phyloP scores from a whole-genome alignment of 2,797 vertebrate species.

The Syngnathus rostellatus region DNA sequence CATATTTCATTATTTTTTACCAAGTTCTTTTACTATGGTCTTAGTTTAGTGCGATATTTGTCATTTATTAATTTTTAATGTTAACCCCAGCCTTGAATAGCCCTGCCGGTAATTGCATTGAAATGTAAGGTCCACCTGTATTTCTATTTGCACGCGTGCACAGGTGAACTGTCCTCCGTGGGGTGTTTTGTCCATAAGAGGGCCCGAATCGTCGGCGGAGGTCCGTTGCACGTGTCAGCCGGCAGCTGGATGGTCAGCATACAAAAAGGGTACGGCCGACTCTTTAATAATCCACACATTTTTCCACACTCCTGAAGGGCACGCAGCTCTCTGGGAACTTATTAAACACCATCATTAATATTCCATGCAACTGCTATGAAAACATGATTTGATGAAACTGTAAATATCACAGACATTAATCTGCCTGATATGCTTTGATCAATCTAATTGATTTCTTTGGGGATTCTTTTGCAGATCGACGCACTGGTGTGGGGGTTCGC shows the following conservation, averaged over 20 bases:
- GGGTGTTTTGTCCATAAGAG: conserved; percentile 68
- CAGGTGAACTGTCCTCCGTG: conserved; percentile 50
- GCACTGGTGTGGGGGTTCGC: conserved; percentile 92
- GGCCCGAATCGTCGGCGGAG: conserved; percentile 87
- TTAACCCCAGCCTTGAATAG: neutral
- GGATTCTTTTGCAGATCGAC: conserved; percentile 66
- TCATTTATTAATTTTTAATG: neutral
- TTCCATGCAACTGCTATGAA: neutral
- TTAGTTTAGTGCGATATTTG: too few species aligned
- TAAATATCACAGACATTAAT: neutral
- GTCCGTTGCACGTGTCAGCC: conserved; percentile 77
- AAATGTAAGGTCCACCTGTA: neutral
- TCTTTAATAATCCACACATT: conserved; percentile 22
- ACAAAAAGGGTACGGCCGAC: conserved; percentile 67
- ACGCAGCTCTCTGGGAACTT: neutral
- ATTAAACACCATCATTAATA: neutral
- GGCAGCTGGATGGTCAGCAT: conserved; percentile 98
- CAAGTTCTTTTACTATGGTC: too few species aligned
- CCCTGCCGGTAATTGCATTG: neutral
- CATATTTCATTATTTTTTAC: too few species aligned
- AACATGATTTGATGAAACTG: neutral
- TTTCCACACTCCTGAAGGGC: neutral
- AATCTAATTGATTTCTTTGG: conserved; percentile 12
- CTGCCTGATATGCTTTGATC: neutral
- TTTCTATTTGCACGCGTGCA: conserved; percentile 8